These are phyloP conservation scores for Terebella lapidaria DNA, from an alignment of 2,888 invertebrate genomes.

Conservation along the genomic window DNA sequence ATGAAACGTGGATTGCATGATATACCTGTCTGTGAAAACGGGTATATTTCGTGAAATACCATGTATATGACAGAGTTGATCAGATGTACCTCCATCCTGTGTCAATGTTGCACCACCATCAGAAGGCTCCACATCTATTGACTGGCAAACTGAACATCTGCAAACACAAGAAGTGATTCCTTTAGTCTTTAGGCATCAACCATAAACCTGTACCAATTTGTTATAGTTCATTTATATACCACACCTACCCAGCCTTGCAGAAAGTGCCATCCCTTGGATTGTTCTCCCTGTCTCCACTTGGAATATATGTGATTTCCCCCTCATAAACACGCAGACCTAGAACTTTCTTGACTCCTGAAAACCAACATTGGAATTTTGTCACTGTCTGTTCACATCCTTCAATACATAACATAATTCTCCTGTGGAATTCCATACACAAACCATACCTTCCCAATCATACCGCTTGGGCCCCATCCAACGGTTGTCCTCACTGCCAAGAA, in stretches of 20 bases:
- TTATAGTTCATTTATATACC: not conserved
- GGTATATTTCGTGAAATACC: no score
- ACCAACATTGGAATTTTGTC: no score
- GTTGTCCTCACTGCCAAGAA: conserved; percentile 72
- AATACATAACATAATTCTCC: no score
- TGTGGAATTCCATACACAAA: no score
- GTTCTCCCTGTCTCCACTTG: conserved; percentile 37
- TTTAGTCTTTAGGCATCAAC: not conserved
- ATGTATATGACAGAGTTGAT: no score
- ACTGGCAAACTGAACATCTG: not conserved
- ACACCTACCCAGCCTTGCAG: conserved; percentile 47
- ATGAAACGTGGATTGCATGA: no score
- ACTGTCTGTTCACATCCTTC: no score
- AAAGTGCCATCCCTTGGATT: conserved; percentile 40
- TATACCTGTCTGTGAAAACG: no score
- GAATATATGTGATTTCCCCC: conserved; percentile 47
- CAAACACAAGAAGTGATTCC: not conserved
- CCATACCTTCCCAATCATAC: conserved; percentile 76
- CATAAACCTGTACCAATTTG: not conserved
- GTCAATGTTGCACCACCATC: no score
- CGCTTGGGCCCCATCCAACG: conserved; percentile 82
- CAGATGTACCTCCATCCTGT: no score
- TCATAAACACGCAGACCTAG: conserved; percentile 46
- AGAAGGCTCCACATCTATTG: not conserved
- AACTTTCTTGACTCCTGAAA: conserved; percentile 49